A percentile compares a stretch with the other conserved stretches of the same genome.
Conservation (phyloP, 2,797 vertebrate species). For the Lophius americanus region DNA sequence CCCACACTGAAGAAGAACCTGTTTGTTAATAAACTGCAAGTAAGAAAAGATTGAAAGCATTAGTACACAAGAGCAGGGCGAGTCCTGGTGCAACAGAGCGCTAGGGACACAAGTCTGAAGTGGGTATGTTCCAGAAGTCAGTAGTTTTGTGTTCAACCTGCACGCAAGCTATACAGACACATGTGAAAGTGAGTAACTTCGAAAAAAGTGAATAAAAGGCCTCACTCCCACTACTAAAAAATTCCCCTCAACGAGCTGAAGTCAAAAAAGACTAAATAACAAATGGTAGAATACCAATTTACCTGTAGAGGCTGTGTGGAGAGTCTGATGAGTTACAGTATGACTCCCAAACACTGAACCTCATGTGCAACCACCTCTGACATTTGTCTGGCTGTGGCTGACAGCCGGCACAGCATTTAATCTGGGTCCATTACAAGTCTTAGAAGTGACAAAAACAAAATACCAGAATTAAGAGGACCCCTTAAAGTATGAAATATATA, state of each 20-base stretch:
- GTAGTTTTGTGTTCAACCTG: neutral
- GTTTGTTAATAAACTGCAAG: slow-evolving; percentile 77
- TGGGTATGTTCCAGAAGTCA: slow-evolving; percentile 3
- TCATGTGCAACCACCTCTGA: too few species aligned
- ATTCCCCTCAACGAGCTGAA: neutral
- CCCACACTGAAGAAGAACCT: slow-evolving; percentile 82
- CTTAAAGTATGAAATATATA: too few species aligned
- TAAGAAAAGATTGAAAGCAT: slow-evolving; percentile 69
- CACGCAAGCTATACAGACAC: neutral
- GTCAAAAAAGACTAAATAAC: slow-evolving; percentile 8
- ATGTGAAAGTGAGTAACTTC: neutral
- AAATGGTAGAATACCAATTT: neutral
- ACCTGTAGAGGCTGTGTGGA: too few species aligned
- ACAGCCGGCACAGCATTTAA: too few species aligned
- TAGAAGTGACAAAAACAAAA: too few species aligned
- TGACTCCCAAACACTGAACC: too few species aligned
- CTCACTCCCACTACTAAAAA: slow-evolving; percentile 2
- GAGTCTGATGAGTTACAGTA: too few species aligned
- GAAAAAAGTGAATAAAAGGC: neutral
- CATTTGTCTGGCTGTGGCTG: too few species aligned
- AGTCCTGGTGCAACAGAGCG: slow-evolving; percentile 21
- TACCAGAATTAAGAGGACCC: too few species aligned
- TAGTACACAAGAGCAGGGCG: slow-evolving; percentile 39
- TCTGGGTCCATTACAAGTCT: too few species aligned
- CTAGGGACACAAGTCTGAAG: slow-evolving; percentile 6